A percentile compares a stretch with the other conserved stretches of the same genome.
These are phyloP conservation scores for Nesometra sesokonis DNA, from an alignment of 35 echinoderm and acorn worm genomes.

Conservation along the genomic window DNA sequence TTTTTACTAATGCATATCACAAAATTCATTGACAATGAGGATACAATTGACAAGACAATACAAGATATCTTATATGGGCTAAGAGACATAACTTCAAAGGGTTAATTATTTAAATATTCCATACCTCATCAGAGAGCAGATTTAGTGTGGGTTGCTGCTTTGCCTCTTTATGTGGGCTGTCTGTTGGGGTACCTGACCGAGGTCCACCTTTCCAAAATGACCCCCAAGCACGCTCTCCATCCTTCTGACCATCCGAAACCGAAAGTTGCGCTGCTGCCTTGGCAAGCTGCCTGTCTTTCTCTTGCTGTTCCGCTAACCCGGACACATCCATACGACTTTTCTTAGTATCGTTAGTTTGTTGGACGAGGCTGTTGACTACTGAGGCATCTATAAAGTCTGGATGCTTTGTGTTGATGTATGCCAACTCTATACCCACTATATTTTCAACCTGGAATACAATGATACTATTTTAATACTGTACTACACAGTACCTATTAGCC, in stretches of 20 bases:
- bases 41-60: no score
- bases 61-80: no score
- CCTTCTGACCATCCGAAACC: neutral
- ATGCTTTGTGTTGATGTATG: slow-evolving; percentile 98
- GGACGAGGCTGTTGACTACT: slow-evolving; percentile 54
- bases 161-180: slow-evolving; percentile 56
- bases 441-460: slow-evolving; percentile 92
- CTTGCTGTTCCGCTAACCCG: neutral
- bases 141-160: slow-evolving; percentile 44
- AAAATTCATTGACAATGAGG: no score
- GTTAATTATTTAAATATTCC: slow-evolving; percentile 5
- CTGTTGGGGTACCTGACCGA: slow-evolving; percentile 8
- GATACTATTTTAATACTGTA: no score
- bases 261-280: slow-evolving; percentile 6
- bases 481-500: no score
- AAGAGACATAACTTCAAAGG: neutral
- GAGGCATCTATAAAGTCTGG: slow-evolving; percentile 95
- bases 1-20: no score
- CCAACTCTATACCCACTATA: slow-evolving; percentile 91
- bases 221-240: neutral
- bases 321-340: slow-evolving; percentile 22
- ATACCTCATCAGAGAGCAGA: slow-evolving; percentile 83
- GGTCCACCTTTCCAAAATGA: slow-evolving; percentile 1
- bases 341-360: slow-evolving; percentile 31
- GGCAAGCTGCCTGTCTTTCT: slow-evolving; percentile 1